Conservation (phyloP, 2,797 vertebrate species). For the Hyperoplus lanceolatus region DNA sequence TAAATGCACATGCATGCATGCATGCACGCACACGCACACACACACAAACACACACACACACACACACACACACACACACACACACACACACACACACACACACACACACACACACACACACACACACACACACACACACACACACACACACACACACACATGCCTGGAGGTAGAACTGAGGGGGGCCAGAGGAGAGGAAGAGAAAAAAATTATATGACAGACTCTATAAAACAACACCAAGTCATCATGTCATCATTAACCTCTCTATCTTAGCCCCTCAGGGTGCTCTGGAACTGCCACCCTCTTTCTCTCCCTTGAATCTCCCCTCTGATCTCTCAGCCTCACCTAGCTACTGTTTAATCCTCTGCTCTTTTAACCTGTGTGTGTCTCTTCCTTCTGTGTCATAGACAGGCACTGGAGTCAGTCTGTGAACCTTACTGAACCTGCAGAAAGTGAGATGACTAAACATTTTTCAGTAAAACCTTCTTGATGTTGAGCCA, state of each 20-base stretch:
- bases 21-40: neutral
- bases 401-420: neutral
- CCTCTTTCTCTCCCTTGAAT: constrained; percentile 29
- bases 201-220: constrained; percentile 36
- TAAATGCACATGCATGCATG: too few species aligned
- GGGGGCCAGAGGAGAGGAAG: neutral
- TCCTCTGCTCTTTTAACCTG: constrained; percentile 25
- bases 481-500: neutral
- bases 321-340: constrained; percentile 52
- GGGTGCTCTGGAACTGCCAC: constrained; percentile 21
- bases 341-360: constrained; percentile 40
- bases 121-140: constrained; percentile 59
- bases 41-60: neutral
- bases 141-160: constrained; percentile 54
- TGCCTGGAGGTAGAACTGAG: constrained; percentile 41
- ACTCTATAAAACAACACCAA: constrained; percentile 58
- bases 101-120: constrained; percentile 54
- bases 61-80: constrained; percentile 15
- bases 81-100: constrained; percentile 31
- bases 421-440: neutral
- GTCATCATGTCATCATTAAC: constrained; percentile 14
- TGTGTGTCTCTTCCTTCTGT: neutral
- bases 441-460: too few species aligned
- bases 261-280: constrained; percentile 22
- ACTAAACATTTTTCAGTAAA: neutral